phyloP scores from a whole-genome alignment of 2,888 invertebrate genomes.

The Archaeoteleia sp. region DNA sequence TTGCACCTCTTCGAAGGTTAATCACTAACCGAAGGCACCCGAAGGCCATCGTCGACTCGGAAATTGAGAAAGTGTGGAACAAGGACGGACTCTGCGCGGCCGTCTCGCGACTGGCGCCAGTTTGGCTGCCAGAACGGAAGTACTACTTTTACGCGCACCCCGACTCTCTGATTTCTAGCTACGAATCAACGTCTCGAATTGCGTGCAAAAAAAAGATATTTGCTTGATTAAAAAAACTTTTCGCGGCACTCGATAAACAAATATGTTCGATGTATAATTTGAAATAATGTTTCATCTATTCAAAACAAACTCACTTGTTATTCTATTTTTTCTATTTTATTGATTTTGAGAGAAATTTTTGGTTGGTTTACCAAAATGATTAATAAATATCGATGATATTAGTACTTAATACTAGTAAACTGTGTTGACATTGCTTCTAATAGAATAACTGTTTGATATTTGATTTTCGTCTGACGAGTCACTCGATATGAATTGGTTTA shows the following conservation, averaged over 20 bases:
- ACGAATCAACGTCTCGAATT: slow-evolving; percentile 70
- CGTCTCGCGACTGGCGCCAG: slow-evolving; percentile 65
- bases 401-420: too few species aligned
- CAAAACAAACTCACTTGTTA: slow-evolving; percentile 25
- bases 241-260: slow-evolving; percentile 43
- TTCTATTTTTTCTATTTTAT: not conserved
- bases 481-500: slow-evolving; percentile 55
- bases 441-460: slow-evolving; percentile 39
- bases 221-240: slow-evolving; percentile 52
- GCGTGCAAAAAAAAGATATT: slow-evolving; percentile 52
- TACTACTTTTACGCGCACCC: slow-evolving; percentile 70
- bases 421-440: too few species aligned
- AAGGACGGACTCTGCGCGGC: slow-evolving; percentile 18
- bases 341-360: too few species aligned
- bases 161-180: slow-evolving; percentile 59
- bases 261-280: slow-evolving; percentile 48
- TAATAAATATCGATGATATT: too few species aligned
- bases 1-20: slow-evolving; percentile 66
- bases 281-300: slow-evolving; percentile 38
- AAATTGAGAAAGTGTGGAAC: slow-evolving; percentile 34
- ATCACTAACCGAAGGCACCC: slow-evolving; percentile 52
- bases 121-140: slow-evolving; percentile 70
- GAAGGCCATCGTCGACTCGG: slow-evolving; percentile 27
- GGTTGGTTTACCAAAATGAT: too few species aligned
- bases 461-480: slow-evolving; percentile 40